Evolutionary conservation across 2,888 invertebrate species (phyloP).

Genomic region (Ephialtes manifestator): DNA sequence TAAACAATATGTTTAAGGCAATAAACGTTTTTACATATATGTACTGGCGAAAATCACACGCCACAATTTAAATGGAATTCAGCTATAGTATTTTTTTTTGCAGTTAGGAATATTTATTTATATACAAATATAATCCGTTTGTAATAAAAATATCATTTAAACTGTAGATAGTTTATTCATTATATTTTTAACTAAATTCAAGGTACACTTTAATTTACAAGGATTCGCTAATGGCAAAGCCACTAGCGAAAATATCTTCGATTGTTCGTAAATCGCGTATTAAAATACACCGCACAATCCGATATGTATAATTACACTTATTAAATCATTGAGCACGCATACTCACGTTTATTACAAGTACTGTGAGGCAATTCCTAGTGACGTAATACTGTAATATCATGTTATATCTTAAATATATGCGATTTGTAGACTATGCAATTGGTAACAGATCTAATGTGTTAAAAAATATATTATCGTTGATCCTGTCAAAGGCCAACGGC

Average conservation of each 20-base stretch:
- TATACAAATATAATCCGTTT: not conserved
- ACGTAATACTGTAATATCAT: constrained; percentile 27
- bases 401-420: not conserved
- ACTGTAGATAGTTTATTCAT: constrained; percentile 43
- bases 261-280: constrained; percentile 20
- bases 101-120: not conserved
- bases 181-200: constrained; percentile 8
- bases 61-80: not conserved
- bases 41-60: too few species aligned
- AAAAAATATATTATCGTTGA: constrained; percentile 40
- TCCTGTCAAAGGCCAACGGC: constrained; percentile 27
- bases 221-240: constrained; percentile 7
- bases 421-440: constrained; percentile 26
- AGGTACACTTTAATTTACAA: constrained; percentile 7
- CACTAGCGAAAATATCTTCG: not conserved
- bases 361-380: constrained; percentile 33
- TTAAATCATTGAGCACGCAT: constrained; percentile 23
- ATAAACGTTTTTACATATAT: too few species aligned
- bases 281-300: constrained; percentile 13
- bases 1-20: too few species aligned
- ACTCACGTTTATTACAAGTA: not conserved
- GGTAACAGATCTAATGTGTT: constrained; percentile 28
- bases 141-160: not conserved
- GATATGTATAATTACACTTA: constrained; percentile 18
- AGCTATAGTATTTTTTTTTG: not conserved